A percentile compares a stretch with the other conserved stretches of the same genome.
Evolutionary conservation across 2,113 vertebrate genomes (phyloP).

Genomic region (Odocoileus virginianus): DNA sequence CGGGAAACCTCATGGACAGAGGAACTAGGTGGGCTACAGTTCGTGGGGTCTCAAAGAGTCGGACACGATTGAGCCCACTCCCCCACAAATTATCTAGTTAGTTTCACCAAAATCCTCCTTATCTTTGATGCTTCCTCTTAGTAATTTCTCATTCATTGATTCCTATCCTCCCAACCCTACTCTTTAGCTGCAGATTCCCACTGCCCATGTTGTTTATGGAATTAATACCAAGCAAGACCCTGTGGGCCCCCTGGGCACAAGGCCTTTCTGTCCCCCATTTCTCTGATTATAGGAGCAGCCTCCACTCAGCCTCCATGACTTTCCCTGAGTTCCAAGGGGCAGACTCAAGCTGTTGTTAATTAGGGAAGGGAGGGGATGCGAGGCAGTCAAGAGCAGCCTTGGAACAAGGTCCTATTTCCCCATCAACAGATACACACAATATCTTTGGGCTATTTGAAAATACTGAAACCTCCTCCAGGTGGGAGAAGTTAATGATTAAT

Average conservation of each 20-base stretch:
- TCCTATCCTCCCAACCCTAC: background rate
- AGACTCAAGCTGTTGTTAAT: background rate
- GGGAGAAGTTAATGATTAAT: background rate
- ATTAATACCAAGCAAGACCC: background rate
- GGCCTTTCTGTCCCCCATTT: background rate
- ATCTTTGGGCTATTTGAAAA: background rate
- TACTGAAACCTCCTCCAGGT: background rate
- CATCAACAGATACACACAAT: background rate
- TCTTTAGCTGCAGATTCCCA: background rate
- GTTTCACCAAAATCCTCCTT: background rate
- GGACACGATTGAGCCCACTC: rapidly evolving
- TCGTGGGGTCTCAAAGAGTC: background rate
- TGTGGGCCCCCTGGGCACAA: background rate
- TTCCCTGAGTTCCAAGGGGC: background rate
- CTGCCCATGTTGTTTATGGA: background rate
- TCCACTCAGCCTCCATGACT: background rate
- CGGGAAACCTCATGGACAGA: background rate
- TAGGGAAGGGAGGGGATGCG: background rate
- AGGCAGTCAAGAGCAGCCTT: background rate
- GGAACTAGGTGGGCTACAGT: background rate
- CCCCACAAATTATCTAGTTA: background rate
- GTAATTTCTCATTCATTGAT: background rate
- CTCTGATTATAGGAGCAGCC: background rate
- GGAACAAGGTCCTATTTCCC: background rate
- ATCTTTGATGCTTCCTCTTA: background rate